phyloP scores from a whole-genome alignment of 2,797 vertebrate species.

The Ambastaia sidthimunki region DNA sequence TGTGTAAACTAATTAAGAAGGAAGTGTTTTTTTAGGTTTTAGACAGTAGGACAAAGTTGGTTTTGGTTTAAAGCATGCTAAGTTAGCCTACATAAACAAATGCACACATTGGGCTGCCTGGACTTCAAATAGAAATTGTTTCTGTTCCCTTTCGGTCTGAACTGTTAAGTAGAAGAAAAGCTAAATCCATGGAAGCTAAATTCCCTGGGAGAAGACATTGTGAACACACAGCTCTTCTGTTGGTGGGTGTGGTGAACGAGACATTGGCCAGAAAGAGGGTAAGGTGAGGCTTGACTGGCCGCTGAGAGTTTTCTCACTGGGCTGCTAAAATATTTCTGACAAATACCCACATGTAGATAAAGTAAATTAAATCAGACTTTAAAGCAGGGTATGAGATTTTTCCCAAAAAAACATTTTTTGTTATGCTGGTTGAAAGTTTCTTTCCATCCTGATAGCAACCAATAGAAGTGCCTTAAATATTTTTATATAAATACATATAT shows the following conservation, averaged over 20 bases:
- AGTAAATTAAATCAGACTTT: too few species aligned
- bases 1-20: background rate
- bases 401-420: too few species aligned
- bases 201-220: constrained; percentile 37
- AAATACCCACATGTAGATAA: background rate
- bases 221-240: constrained; percentile 32
- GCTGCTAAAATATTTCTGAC: too few species aligned
- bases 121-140: constrained; percentile 57
- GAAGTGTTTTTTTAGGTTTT: background rate
- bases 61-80: background rate
- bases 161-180: constrained; percentile 71
- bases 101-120: constrained; percentile 54
- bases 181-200: too few species aligned
- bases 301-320: constrained; percentile 38
- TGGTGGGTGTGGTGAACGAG: constrained; percentile 6
- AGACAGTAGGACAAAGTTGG: background rate
- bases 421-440: too few species aligned
- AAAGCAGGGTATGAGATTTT: too few species aligned
- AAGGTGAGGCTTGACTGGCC: constrained; percentile 66
- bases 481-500: too few species aligned
- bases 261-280: constrained; percentile 25
- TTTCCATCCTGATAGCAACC: too few species aligned
- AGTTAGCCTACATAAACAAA: constrained; percentile 8
- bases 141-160: too few species aligned
- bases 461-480: too few species aligned